A percentile compares a stretch with the other conserved stretches of the same genome.
Conservation (phyloP, 2,888 invertebrate species). For the Craniophora ligustri region DNA sequence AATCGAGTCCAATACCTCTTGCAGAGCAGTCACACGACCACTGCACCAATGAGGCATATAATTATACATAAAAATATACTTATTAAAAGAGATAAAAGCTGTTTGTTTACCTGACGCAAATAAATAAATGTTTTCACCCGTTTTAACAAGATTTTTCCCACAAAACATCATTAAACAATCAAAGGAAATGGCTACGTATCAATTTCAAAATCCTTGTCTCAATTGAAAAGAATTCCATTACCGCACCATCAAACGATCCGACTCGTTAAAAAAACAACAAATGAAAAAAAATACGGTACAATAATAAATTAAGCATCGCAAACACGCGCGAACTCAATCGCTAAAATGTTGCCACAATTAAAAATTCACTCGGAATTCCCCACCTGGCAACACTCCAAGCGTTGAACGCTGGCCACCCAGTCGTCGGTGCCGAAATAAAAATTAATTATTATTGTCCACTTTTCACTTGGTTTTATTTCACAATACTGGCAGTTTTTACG, state of each 20-base stretch:
- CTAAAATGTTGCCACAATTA: constrained; percentile 62
- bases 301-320: constrained; percentile 52
- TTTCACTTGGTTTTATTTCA: constrained; percentile 49
- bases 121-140: too few species aligned
- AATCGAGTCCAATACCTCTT: too few species aligned
- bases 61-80: too few species aligned
- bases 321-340: constrained; percentile 56
- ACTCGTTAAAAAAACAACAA: constrained; percentile 10
- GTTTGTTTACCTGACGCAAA: too few species aligned
- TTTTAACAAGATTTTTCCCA: too few species aligned
- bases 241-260: constrained; percentile 15
- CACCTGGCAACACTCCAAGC: constrained; percentile 62
- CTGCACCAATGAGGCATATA: too few species aligned
- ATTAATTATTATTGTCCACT: constrained; percentile 59
- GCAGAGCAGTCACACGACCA: too few species aligned
- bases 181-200: not conserved
- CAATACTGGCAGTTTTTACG: constrained; percentile 38
- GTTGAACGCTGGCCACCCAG: constrained; percentile 52
- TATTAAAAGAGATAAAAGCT: too few species aligned
- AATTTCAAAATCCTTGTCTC: not conserved
- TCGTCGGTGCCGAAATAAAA: constrained; percentile 58
- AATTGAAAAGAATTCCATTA: constrained; percentile 4
- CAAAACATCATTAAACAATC: not conserved
- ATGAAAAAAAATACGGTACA: constrained; percentile 13
- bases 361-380: constrained; percentile 55